Base-by-base conservation (phyloP, 2,888 invertebrate genomes). In the Frankliniella fusca region DNA sequence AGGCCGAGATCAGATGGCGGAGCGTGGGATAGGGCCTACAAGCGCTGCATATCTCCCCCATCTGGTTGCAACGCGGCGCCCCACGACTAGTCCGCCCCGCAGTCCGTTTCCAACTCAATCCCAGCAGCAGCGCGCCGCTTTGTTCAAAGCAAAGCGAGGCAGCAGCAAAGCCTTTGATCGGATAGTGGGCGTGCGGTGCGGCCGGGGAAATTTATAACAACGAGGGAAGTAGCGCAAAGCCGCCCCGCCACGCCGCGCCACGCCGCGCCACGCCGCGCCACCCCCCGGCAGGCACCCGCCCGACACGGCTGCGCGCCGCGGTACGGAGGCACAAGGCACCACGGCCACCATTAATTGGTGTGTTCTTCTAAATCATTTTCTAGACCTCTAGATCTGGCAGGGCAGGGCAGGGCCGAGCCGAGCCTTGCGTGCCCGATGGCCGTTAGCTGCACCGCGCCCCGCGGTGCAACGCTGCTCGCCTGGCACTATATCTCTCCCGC, bases 361-460 rank as follows among this genome's bases (percentile, higher is more conserved):
- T 61, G n/a, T 61, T 27, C 70, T 76, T 76, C 27, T 76, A 76
- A 76, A 76, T 76, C 70, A 76, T 76, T 54, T 38, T 20, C 61
- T 18, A 61, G 18, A 61, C 61, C 20, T 18, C 38, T 5, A 38
- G 38, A 38, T 5, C 61, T 8, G 61, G 15, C 15, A 9, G 50
- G 50, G 10, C 54, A 18, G 54, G 8, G 70, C 70, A 54, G 65
- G 20, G 15, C 65, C 1, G 65, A 2, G 70, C 70, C 9, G n/a
- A 11, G 70, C 70, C n/a, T 76, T 12, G 70, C 70, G 70, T 76
- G 70, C 27, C 23, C 70, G 23, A 27, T 27, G 70, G 70, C 27
- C 70, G 70, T 76, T 76, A 76, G 23, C 61, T 27, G 70, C 70
- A 27, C 70, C 70, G 70, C 70, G 38, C 38, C 38, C 38, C 38